Percentiles rank a stretch among this genome's conserved stretches.
These are phyloP conservation scores for Trichosurus vulpecula DNA, from an alignment of 2,797 vertebrate species.

Conservation along the genomic window DNA sequence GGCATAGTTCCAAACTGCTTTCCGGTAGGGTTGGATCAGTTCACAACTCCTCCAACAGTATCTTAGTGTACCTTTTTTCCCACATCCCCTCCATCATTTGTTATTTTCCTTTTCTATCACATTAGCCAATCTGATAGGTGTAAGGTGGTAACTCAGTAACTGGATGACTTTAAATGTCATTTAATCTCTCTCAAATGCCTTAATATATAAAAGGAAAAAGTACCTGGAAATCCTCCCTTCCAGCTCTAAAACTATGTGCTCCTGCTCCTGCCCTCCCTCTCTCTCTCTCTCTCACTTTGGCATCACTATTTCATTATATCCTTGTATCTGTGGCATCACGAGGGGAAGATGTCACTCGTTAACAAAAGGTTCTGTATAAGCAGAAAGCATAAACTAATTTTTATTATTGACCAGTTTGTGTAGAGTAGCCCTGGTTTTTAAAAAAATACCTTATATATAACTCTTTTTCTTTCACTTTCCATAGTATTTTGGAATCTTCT, in stretches of 20 bases:
- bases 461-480: not conserved
- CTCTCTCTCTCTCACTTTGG: not conserved
- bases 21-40: not conserved
- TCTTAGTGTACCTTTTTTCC: not conserved
- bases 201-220: not conserved
- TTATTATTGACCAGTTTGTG: not conserved
- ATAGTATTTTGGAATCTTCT: not conserved
- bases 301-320: not conserved
- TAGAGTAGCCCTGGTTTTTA: constrained; percentile 7
- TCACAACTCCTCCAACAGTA: not conserved
- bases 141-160: not conserved
- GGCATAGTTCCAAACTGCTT: not conserved
- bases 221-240: not conserved
- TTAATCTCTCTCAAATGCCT: not conserved
- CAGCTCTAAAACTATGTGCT: not conserved
- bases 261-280: too few species aligned
- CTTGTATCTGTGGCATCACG: not conserved
- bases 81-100: not conserved
- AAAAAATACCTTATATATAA: not conserved
- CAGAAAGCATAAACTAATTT: not conserved
- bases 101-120: not conserved
- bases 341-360: not conserved
- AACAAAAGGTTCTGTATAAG: not conserved
- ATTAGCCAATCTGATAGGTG: not conserved
- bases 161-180: not conserved